A percentile compares a stretch with the other conserved stretches of the same genome.
phyloP scores from a whole-genome alignment of 2,797 vertebrate species.

The Hafferia zeledoni region DNA sequence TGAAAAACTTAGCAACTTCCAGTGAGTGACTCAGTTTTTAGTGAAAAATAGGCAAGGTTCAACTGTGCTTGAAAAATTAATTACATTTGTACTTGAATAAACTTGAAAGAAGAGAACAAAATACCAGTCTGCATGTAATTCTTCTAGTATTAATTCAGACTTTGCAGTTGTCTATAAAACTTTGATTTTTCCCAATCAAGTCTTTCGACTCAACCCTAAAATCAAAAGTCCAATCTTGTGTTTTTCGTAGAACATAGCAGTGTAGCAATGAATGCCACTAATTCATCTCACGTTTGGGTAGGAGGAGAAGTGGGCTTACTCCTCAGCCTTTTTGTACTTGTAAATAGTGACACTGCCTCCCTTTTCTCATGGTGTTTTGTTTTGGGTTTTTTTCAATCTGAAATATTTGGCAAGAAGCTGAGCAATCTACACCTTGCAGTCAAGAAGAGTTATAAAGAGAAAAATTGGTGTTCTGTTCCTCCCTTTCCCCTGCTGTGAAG shows the following conservation, averaged over 20 bases:
- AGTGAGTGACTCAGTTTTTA: constrained; percentile 32
- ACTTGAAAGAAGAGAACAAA: constrained; percentile 44
- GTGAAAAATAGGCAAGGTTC: constrained; percentile 15
- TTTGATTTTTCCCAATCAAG: constrained; percentile 40
- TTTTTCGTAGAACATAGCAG: background rate
- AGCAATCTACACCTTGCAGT: background rate
- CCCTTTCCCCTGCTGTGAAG: background rate
- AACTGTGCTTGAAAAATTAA: constrained; percentile 38
- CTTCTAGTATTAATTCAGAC: constrained; percentile 16
- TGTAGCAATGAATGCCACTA: background rate
- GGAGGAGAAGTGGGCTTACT: constrained; percentile 9
- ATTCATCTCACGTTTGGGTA: background rate
- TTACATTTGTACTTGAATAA: constrained; percentile 34
- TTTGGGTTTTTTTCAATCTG: background rate
- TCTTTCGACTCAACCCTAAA: background rate
- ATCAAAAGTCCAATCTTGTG: constrained; percentile 4
- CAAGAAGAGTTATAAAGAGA: background rate
- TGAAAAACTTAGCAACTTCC: constrained; percentile 21
- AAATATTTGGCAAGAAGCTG: background rate
- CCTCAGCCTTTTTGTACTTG: background rate
- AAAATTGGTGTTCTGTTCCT: background rate
- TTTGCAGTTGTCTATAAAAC: constrained; percentile 3
- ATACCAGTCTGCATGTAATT: background rate
- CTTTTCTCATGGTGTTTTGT: background rate
- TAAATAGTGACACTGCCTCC: background rate